These are phyloP conservation scores for Calonectris borealis DNA, from an alignment of 2,113 vertebrate species.

Conservation along the genomic window DNA sequence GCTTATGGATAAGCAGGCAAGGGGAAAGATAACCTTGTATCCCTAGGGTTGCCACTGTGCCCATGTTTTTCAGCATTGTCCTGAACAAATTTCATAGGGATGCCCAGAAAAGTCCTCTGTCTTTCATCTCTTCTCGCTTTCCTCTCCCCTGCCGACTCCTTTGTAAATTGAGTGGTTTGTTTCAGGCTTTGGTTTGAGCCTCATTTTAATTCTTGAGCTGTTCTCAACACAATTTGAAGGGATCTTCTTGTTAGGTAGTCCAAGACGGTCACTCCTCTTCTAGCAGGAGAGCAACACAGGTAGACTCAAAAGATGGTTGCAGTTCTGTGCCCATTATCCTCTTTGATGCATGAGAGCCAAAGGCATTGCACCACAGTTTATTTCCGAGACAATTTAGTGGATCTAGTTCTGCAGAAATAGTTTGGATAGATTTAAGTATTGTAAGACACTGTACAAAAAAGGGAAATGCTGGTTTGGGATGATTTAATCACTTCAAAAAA, in stretches of 20 bases:
- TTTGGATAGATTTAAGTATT: background rate
- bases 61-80: fast-evolving
- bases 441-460: background rate
- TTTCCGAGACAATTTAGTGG: background rate
- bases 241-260: background rate
- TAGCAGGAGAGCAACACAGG: background rate
- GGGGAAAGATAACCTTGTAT: background rate
- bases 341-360: background rate
- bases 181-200: background rate
- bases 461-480: background rate
- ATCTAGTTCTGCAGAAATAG: background rate
- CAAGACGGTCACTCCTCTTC: background rate
- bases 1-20: background rate
- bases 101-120: background rate
- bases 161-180: background rate
- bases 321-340: background rate
- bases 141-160: background rate
- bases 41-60: background rate
- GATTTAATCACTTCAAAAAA: background rate
- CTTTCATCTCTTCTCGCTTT: background rate
- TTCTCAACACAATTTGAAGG: background rate
- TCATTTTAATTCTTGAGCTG: background rate
- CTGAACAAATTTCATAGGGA: background rate
- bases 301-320: background rate
- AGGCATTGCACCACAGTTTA: fast-evolving